These are phyloP conservation scores for Aphidius colemani DNA, from an alignment of 2,888 invertebrate genomes.

Conservation along the genomic window DNA sequence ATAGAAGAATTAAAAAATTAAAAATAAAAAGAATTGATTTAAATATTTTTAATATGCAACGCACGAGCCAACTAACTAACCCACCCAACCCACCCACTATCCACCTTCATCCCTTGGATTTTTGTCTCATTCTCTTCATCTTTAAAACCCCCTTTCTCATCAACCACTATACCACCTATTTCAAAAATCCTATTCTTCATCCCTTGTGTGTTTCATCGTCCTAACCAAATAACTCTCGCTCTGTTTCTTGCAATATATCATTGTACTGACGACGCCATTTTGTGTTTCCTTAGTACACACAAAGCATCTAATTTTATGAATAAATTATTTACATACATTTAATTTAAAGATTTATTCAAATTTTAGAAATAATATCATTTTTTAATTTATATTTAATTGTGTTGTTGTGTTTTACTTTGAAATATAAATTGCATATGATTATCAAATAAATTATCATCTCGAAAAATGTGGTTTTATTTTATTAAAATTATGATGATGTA, in stretches of 20 bases:
- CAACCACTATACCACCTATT: constrained; percentile 27
- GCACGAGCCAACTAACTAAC: constrained; percentile 53
- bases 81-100: constrained; percentile 32
- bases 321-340: too few species aligned
- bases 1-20: neutral
- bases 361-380: neutral
- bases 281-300: too few species aligned
- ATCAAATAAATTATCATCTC: too few species aligned
- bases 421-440: too few species aligned
- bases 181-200: constrained; percentile 4
- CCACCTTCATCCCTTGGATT: constrained; percentile 28
- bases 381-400: neutral
- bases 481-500: neutral
- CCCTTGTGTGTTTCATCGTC: too few species aligned
- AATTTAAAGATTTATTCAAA: too few species aligned
- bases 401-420: too few species aligned
- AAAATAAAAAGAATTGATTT: constrained; percentile 39
- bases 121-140: constrained; percentile 20
- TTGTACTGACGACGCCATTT: too few species aligned
- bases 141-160: constrained; percentile 43
- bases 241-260: too few species aligned
- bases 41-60: constrained; percentile 58
- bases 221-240: too few species aligned
- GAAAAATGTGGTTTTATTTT: neutral
- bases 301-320: too few species aligned